A percentile compares a stretch with the other conserved stretches of the same genome.
phyloP scores from a whole-genome alignment of 2,113 vertebrate species.

The Bos indicus region DNA sequence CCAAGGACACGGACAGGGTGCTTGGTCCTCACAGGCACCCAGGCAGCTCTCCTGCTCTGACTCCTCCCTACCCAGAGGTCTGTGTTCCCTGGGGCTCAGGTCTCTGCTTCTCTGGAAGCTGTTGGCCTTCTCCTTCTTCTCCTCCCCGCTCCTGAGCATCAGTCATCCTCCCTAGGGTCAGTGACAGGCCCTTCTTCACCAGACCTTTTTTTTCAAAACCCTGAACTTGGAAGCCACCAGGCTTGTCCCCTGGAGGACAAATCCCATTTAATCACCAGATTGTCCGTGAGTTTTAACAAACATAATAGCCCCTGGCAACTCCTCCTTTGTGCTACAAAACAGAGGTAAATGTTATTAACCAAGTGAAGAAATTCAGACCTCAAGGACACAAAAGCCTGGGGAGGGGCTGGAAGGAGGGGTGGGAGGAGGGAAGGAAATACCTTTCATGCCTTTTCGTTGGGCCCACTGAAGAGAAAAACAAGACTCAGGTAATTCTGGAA shows the following conservation, averaged over 20 bases:
- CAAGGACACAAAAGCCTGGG: neutral
- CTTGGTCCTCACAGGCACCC: neutral
- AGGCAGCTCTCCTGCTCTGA: neutral
- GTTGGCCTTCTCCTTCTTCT: neutral
- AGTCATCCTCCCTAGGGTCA: neutral
- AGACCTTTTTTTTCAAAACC: neutral
- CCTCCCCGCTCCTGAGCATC: neutral
- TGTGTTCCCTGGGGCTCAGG: neutral
- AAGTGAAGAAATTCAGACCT: neutral
- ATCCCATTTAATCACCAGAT: neutral
- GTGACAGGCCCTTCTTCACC: neutral
- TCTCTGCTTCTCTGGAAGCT: neutral
- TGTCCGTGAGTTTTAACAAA: neutral
- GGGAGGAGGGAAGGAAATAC: neutral
- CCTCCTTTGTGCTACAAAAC: constrained; percentile 28
- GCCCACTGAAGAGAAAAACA: constrained; percentile 23
- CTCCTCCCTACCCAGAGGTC: neutral
- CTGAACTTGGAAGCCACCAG: neutral
- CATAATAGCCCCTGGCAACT: constrained; percentile 14
- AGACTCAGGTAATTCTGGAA: constrained; percentile 45
- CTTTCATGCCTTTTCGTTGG: constrained; percentile 7
- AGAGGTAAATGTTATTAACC: constrained; percentile 15
- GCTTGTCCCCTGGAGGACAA: neutral
- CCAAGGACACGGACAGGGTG: neutral
- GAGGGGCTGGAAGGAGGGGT: neutral